A percentile compares a stretch with the other conserved stretches of the same genome.
These are phyloP conservation scores for Chaetura pelagica DNA, from an alignment of 2,113 vertebrate genomes.

Conservation along the genomic window DNA sequence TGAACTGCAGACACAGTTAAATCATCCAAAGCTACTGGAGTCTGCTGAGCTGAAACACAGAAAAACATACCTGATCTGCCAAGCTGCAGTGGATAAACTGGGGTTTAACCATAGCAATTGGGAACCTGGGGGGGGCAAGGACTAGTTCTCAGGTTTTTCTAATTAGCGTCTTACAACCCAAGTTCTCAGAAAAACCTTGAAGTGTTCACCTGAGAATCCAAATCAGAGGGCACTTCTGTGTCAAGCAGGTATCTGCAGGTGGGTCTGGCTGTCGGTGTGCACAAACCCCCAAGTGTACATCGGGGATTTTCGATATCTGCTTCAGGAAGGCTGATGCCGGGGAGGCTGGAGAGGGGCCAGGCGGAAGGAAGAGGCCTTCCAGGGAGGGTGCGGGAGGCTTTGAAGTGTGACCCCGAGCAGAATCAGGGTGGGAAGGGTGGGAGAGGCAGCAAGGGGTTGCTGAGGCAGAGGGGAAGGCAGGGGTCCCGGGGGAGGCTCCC, in stretches of 20 bases:
- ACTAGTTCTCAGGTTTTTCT: not conserved
- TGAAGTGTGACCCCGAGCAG: not conserved
- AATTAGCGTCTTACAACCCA: not conserved
- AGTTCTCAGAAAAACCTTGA: slow-evolving; percentile 5
- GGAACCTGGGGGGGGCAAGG: not conserved
- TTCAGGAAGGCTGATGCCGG: not conserved
- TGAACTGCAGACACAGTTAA: not conserved
- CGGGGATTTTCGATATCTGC: slow-evolving; percentile 35
- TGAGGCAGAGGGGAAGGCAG: fast-evolving
- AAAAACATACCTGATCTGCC: not conserved
- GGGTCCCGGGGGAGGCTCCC: not conserved
- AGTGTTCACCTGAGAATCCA: not conserved
- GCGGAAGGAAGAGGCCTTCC: slow-evolving; percentile 39
- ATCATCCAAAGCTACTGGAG: not conserved
- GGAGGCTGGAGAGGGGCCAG: slow-evolving; percentile 34
- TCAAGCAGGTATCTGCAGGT: slow-evolving; percentile 21
- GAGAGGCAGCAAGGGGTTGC: not conserved
- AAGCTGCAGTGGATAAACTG: not conserved
- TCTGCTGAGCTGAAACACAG: not conserved
- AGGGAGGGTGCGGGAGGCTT: fast-evolving
- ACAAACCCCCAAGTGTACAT: not conserved
- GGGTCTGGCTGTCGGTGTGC: not conserved
- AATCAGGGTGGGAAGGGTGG: not conserved
- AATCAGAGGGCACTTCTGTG: not conserved
- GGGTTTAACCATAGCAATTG: not conserved